phyloP scores from a whole-genome alignment of 1,140 invertebrate genomes.

The Caenorhabditis inopinata region DNA sequence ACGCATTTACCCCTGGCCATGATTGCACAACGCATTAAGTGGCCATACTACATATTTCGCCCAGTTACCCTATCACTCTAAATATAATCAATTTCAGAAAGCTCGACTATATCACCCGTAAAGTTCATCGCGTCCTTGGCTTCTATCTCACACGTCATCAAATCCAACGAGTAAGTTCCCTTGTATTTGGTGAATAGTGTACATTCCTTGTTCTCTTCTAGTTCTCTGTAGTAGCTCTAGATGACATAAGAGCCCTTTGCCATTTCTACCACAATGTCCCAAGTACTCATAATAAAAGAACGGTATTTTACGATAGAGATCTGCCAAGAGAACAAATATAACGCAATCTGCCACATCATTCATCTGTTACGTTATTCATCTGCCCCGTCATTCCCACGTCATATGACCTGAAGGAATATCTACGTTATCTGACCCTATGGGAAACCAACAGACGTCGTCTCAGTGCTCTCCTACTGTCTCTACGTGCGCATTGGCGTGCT shows the following conservation, averaged over 20 bases:
- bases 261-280: not conserved
- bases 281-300: not conserved
- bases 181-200: no score
- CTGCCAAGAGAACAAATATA: not conserved
- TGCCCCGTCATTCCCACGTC: no score
- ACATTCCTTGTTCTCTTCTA: no score
- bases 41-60: no score
- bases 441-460: not conserved
- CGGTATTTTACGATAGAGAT: conserved; percentile 11
- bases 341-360: conserved; percentile 8
- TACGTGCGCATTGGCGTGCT: conserved; percentile 10
- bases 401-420: not conserved
- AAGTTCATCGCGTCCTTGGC: conserved; percentile 1
- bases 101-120: conserved; percentile 9
- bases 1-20: no score
- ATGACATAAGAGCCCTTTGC: not conserved
- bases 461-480: not conserved
- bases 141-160: conserved; percentile 5
- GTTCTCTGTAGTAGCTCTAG: no score
- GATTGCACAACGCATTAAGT: not conserved
- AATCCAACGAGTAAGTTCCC: not conserved
- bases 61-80: not conserved
- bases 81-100: not conserved
- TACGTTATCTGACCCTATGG: no score
- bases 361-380: no score